Base-by-base conservation (phyloP, 2,888 invertebrate species). In the Hesperia comma region DNA sequence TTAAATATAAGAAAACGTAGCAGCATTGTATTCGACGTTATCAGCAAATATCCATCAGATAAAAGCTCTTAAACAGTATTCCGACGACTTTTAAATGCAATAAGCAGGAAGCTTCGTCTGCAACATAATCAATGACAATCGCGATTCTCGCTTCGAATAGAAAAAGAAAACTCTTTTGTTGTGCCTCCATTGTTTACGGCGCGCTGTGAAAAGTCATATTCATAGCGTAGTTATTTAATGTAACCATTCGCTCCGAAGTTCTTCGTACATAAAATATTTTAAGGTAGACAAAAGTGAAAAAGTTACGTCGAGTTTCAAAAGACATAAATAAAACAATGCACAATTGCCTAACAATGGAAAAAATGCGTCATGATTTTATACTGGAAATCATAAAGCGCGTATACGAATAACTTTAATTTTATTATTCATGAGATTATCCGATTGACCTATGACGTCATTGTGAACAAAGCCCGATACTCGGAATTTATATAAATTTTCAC, bases 151-250 rank as follows among this genome's bases (percentile, higher is more conserved):
- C 33, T 61, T 14, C 15, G 37, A 61, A 51, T 51, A 43, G 57
- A 61, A 61, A 61, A 58, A 58, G 43, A 57, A 41, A 61, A 51
- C 37, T 19, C 21, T 61, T 40, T 49, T 60, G 51, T 61, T 19
- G 46, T 33, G 14, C 32, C 41, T 61, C 54, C 33, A 61, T 61
- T 61, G 61, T 61, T 53, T 61, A 53, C 61, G 19, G 4, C 15
- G 61, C 33, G 43, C 21, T 49, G 49, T 49, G 49, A 49, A 49
- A 46, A 60, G 40, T 61, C 49, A n/a, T n/a, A 37, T 61, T 49
- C 19, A 51, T 61, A 61, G 49, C 61, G 49, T 49, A 49, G 61
- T 61, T 61, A 61, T 51, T 19, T 60, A 15, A 60, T 60, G 60
- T 49, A 46, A 51, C 17, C 37, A 49, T 14, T 19, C 37, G n/a